Conservation (phyloP, 1,140 invertebrate genomes). For the Pseudomyrmex concolor region DNA sequence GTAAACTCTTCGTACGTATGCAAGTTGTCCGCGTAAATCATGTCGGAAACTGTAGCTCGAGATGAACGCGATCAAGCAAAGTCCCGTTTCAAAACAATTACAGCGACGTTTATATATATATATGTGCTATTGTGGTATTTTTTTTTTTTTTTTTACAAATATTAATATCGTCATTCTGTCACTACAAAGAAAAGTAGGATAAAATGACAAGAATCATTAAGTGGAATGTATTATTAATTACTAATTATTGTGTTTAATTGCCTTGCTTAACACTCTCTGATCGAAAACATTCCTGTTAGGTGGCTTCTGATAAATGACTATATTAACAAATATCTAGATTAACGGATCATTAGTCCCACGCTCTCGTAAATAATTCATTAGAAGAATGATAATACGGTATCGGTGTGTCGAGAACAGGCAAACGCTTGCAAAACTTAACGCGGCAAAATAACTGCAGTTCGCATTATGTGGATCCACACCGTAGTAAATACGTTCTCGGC, state of each 20-base stretch:
- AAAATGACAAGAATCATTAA: too few relatives aligned
- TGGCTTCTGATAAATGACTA: not conserved
- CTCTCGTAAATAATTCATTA: not conserved
- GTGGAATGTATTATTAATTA: too few relatives aligned
- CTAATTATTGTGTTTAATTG: too few relatives aligned
- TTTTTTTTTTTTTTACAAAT: too few relatives aligned
- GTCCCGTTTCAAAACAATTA: conserved; percentile 1
- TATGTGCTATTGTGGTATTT: too few relatives aligned
- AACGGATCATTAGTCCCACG: conserved; percentile 4
- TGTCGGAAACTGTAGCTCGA: conserved; percentile 2
- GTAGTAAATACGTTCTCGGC: not conserved
- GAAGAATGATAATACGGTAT: too few relatives aligned
- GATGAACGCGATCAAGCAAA: not conserved
- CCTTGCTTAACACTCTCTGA: too few relatives aligned
- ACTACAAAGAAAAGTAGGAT: too few relatives aligned
- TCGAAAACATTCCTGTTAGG: not conserved
- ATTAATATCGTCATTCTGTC: too few relatives aligned
- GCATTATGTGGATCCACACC: not conserved
- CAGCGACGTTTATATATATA: too few relatives aligned
- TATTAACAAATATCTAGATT: not conserved
- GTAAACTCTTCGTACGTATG: not conserved
- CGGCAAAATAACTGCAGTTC: conserved; percentile 2
- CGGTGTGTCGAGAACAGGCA: too few relatives aligned
- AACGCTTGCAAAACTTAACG: not conserved
- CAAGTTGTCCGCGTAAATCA: conserved; percentile 16